Evolutionary conservation across 2,888 invertebrate species (phyloP).

Genomic region (Synergus itoensis): DNA sequence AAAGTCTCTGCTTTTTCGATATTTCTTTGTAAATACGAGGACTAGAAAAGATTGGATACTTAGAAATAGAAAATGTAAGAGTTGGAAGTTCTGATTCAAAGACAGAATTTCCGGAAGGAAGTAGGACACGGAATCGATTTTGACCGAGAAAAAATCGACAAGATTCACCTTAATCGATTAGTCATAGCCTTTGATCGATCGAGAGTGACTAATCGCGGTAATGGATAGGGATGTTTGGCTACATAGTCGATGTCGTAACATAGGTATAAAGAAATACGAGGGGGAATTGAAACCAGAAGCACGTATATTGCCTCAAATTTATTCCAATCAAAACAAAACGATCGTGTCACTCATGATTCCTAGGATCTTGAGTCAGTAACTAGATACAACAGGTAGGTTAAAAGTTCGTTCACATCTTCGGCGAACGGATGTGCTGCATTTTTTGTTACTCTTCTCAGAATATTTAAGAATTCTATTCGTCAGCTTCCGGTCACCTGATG

Average conservation of each 20-base stretch:
- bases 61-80: neutral
- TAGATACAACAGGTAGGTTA: conserved; percentile 41
- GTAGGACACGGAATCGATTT: neutral
- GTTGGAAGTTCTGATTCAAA: neutral
- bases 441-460: neutral
- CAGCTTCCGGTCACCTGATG: conserved; percentile 16
- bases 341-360: conserved; percentile 42
- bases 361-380: conserved; percentile 58
- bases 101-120: neutral
- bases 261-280: neutral
- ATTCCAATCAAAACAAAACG: conserved; percentile 54
- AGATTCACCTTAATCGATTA: neutral
- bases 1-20: neutral
- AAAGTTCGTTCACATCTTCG: conserved; percentile 56
- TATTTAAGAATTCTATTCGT: conserved; percentile 8
- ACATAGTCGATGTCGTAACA: neutral
- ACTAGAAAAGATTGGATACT: neutral
- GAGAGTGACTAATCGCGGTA: neutral
- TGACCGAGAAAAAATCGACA: neutral
- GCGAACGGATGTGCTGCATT: neutral
- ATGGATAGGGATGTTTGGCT: neutral
- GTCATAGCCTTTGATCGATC: neutral
- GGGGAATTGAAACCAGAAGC: neutral
- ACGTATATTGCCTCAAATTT: conserved; percentile 50
- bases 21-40: neutral